Percentiles rank a stretch among this genome's conserved stretches.
These are phyloP conservation scores for Rhyzopertha dominica DNA, from an alignment of 1,140 invertebrate species.

Conservation along the genomic window DNA sequence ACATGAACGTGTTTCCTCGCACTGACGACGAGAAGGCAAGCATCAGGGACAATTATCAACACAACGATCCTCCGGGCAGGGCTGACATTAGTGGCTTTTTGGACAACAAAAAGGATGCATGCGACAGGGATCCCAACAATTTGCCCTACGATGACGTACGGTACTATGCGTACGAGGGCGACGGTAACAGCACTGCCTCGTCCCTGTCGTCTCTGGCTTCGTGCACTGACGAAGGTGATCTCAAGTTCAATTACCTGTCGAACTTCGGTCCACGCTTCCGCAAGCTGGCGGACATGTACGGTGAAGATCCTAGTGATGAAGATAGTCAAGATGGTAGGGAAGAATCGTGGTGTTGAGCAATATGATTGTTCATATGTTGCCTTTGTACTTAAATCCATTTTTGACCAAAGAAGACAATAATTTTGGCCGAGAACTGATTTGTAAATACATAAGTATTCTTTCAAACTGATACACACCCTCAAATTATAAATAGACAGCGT, in stretches of 20 bases:
- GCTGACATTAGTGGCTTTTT: slow-evolving; percentile 90
- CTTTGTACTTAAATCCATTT: no score
- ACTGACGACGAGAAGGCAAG: slow-evolving; percentile 41
- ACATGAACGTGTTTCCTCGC: slow-evolving; percentile 78
- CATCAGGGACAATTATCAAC: slow-evolving; percentile 44
- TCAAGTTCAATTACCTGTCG: slow-evolving; percentile 95
- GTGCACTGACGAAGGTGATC: slow-evolving; percentile 88
- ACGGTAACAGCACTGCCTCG: slow-evolving; percentile 86
- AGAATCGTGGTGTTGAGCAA: slow-evolving; percentile 79
- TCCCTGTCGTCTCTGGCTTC: slow-evolving; percentile 90
- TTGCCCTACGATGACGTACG: slow-evolving; percentile 92
- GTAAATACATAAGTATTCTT: no score
- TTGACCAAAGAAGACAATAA: no score
- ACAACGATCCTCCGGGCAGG: slow-evolving; percentile 44
- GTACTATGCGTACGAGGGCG: slow-evolving; percentile 95
- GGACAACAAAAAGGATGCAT: slow-evolving; percentile 80
- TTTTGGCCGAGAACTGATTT: no score
- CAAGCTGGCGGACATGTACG: slow-evolving; percentile 96
- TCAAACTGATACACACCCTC: no score
- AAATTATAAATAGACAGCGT: no score
- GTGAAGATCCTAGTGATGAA: slow-evolving; percentile 78
- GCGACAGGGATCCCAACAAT: slow-evolving; percentile 84
- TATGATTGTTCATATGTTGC: no score
- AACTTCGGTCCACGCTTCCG: slow-evolving; percentile 95
- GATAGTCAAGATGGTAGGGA: slow-evolving; percentile 64